phyloP scores from a whole-genome alignment of 2,113 vertebrate species.

The Lonchura striata region DNA sequence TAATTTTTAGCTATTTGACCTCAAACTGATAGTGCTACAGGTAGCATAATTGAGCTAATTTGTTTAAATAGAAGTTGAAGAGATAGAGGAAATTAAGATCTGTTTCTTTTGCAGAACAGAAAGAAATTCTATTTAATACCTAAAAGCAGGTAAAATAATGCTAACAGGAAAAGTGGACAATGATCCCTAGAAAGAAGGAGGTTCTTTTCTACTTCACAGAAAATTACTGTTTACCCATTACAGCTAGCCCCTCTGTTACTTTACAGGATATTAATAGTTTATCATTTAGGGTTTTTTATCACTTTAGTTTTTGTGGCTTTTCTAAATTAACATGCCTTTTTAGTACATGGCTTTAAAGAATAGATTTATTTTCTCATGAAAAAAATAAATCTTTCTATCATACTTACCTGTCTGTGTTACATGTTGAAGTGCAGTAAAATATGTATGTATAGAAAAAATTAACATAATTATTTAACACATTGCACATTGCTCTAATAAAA shows the following conservation, averaged over 20 bases:
- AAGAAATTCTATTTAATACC: not conserved
- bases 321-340: not conserved
- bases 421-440: not conserved
- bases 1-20: not conserved
- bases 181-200: fast-evolving
- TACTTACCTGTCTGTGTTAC: not conserved
- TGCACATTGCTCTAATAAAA: not conserved
- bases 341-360: not conserved
- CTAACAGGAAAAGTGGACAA: not conserved
- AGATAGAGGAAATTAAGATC: not conserved
- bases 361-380: not conserved
- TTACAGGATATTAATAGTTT: not conserved
- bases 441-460: fast-evolving
- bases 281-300: not conserved
- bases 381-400: not conserved
- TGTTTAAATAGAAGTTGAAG: not conserved
- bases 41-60: not conserved
- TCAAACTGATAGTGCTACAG: not conserved
- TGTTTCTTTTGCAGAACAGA: not conserved
- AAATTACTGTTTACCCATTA: not conserved
- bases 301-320: not conserved
- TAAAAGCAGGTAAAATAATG: not conserved
- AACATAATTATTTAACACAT: not conserved
- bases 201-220: not conserved
- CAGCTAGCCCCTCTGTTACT: not conserved